phyloP scores from a whole-genome alignment of 2,113 vertebrate species.

The Pseudorectes ferrugineus region DNA sequence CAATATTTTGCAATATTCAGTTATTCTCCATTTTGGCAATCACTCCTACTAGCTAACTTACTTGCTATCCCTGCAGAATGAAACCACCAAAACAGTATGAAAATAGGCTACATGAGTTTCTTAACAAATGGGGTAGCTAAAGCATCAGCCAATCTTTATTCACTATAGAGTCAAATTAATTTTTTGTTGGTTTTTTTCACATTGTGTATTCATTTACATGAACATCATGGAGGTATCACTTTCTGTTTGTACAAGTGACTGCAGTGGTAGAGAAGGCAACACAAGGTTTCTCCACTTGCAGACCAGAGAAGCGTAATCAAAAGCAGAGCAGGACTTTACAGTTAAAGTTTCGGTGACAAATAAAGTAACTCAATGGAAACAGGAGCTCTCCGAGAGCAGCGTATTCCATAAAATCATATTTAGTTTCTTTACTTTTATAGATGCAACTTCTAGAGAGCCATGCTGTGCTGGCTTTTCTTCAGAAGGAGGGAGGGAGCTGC shows the following conservation, averaged over 20 bases:
- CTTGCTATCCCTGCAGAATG: neutral
- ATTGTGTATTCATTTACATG: neutral
- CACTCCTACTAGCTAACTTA: neutral
- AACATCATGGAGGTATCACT: neutral
- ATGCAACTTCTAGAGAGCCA: neutral
- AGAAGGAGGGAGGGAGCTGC: neutral
- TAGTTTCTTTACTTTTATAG: neutral
- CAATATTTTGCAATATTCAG: neutral
- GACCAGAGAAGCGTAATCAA: neutral
- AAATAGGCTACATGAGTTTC: neutral
- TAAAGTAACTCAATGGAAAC: neutral
- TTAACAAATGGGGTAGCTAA: neutral
- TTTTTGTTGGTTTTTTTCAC: neutral
- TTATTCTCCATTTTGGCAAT: neutral
- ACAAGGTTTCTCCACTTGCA: neutral
- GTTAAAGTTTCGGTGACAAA: neutral
- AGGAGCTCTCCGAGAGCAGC: neutral
- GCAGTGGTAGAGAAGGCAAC: neutral
- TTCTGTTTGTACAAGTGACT: neutral
- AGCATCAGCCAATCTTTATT: neutral
- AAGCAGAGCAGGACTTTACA: neutral
- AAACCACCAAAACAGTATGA: neutral
- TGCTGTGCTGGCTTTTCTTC: conserved; percentile 1
- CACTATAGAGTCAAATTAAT: neutral
- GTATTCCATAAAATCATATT: neutral